Conservation (phyloP, 2,113 vertebrate species). For the Scopus umbretta region DNA sequence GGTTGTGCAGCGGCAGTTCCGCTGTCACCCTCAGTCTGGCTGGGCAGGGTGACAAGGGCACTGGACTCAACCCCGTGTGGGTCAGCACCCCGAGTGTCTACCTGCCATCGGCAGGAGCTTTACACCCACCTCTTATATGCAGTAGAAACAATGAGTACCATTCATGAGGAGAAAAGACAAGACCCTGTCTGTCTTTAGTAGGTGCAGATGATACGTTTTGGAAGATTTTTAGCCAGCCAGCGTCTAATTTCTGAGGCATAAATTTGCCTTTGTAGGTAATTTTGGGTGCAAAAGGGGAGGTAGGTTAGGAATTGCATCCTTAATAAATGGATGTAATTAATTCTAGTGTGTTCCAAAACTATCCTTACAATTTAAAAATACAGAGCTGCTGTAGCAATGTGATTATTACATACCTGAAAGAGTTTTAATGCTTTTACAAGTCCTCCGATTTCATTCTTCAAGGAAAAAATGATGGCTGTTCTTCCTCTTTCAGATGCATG, state of each 20-base stretch:
- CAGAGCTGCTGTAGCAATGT: not conserved
- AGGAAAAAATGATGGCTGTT: slow-evolving; percentile 89
- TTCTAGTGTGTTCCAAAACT: not conserved
- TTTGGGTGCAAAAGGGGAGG: not conserved
- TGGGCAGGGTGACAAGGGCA: not conserved
- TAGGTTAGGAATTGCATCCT: not conserved
- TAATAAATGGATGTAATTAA: not conserved
- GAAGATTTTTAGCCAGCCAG: not conserved
- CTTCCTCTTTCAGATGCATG: slow-evolving; percentile 77
- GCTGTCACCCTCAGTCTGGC: not conserved
- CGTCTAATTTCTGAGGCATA: not conserved
- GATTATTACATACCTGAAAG: slow-evolving; percentile 81
- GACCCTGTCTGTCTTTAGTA: not conserved
- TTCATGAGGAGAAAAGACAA: not conserved
- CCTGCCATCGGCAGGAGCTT: not conserved
- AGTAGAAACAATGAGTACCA: not conserved
- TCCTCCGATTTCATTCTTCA: slow-evolving; percentile 97
- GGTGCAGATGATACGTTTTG: accelerated
- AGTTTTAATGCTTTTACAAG: slow-evolving; percentile 94
- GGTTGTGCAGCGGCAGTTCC: not conserved
- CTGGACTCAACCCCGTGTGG: no score
- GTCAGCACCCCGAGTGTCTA: not conserved
- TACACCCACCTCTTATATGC: not conserved
- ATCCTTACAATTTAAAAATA: not conserved
- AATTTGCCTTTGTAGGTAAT: not conserved